Conservation (phyloP, 2,888 invertebrate genomes). For the Quadroppia sp. region DNA sequence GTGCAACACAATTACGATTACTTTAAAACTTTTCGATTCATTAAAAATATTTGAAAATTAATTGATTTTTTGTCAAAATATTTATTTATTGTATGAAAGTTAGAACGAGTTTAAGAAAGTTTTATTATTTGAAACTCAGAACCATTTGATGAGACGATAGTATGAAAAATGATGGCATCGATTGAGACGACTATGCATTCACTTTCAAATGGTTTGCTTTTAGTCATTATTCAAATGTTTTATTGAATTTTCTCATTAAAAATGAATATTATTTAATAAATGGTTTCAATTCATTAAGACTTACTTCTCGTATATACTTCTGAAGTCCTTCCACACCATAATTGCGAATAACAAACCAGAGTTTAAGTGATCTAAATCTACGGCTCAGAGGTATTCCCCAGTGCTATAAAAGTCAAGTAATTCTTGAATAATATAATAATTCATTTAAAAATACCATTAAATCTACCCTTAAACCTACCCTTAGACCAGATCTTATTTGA, state of each 20-base stretch:
- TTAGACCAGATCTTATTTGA: too few relatives aligned
- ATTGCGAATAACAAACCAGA: constrained; percentile 94
- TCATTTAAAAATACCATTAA: too few relatives aligned
- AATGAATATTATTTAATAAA: constrained; percentile 15
- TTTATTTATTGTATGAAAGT: too few relatives aligned
- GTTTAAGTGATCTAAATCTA: constrained; percentile 86
- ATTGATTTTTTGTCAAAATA: background rate
- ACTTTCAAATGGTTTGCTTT: background rate
- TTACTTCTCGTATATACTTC: constrained; percentile 75
- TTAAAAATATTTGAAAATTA: background rate
- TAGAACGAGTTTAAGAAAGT: too few relatives aligned
- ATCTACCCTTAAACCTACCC: too few relatives aligned
- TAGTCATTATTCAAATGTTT: background rate
- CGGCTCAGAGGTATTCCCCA: constrained; percentile 97
- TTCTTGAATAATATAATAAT: background rate
- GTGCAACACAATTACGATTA: background rate
- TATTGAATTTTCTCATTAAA: background rate
- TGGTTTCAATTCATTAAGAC: background rate
- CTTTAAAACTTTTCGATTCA: background rate
- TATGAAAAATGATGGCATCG: background rate
- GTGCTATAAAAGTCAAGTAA: constrained; percentile 60
- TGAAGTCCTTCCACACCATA: constrained; percentile 92
- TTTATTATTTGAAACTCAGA: too few relatives aligned
- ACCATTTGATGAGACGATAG: too few relatives aligned
- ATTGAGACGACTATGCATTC: background rate